Conservation (phyloP, 2,113 vertebrate genomes). For the Chionis minor region DNA sequence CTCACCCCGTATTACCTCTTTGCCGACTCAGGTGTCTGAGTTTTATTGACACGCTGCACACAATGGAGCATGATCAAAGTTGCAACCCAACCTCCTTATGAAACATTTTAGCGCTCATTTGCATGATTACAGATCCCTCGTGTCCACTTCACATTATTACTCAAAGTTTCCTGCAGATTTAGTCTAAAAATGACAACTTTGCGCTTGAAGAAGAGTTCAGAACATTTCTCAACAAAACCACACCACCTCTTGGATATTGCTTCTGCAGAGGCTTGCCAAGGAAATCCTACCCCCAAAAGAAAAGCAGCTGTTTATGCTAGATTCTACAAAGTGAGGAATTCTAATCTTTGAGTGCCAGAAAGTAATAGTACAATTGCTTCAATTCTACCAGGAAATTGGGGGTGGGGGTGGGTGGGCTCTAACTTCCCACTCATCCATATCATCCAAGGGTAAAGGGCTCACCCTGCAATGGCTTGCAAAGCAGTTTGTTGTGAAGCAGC, state of each 20-base stretch:
- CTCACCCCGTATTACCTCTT: neutral
- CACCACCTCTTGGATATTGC: neutral
- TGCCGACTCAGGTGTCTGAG: neutral
- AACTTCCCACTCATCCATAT: neutral
- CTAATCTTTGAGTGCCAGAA: neutral
- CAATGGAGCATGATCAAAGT: neutral
- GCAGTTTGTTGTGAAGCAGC: neutral
- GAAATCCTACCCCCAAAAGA: neutral
- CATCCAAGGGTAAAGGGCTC: neutral
- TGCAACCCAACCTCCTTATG: neutral
- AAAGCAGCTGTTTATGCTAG: neutral
- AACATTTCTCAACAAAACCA: neutral
- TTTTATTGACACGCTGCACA: slow-evolving; percentile 1
- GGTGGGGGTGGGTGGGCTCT: no score
- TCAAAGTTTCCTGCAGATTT: neutral
- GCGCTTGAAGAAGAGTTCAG: neutral
- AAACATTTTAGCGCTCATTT: slow-evolving; percentile 25
- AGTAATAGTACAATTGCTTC: neutral
- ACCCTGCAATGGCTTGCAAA: neutral
- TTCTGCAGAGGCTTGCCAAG: neutral
- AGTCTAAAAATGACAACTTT: neutral
- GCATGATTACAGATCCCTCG: slow-evolving; percentile 47
- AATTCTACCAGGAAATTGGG: neutral
- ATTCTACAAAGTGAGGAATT: neutral
- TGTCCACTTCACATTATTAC: slow-evolving; percentile 24